Evolutionary conservation across 37 sponge, comb jelly and placozoan species (phyloP).

Genomic region (Aphrocallistes beatrix): DNA sequence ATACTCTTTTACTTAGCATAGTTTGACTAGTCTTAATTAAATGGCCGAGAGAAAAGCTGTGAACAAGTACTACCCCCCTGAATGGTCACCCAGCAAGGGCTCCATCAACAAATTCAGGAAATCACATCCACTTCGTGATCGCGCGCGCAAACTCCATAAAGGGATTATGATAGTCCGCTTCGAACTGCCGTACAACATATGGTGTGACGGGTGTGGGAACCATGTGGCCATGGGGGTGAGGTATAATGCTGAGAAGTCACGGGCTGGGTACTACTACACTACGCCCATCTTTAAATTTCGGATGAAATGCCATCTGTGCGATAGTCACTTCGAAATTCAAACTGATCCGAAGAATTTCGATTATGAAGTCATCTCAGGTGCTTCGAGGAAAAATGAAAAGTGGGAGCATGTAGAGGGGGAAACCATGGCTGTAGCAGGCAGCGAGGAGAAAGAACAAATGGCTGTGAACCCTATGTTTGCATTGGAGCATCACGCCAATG

Average conservation of each 20-base stretch:
- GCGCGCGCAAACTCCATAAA: conserved; percentile 85
- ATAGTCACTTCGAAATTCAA: conserved; percentile 90
- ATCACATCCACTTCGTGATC: conserved; percentile 83
- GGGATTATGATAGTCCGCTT: conserved; percentile 88
- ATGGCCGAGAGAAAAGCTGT: conserved; percentile 88
- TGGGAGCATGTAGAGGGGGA: conserved; percentile 70
- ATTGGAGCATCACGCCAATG: conserved; percentile 76
- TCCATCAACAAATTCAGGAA: conserved; percentile 84
- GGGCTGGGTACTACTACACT: conserved; percentile 83
- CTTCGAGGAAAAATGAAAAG: conserved; percentile 65
- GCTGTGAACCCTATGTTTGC: conserved; percentile 85
- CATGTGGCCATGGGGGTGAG: conserved; percentile 94
- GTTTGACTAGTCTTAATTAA: too few relatives aligned
- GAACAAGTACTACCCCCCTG: conserved; percentile 98
- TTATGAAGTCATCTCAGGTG: conserved; percentile 71
- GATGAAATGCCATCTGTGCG: conserved; percentile 99
- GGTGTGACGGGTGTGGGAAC: conserved; percentile 95
- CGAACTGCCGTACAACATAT: conserved; percentile 97
- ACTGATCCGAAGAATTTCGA: conserved; percentile 95
- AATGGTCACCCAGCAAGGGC: conserved; percentile 84
- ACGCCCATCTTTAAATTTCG: conserved; percentile 94
- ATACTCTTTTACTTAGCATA: too few relatives aligned
- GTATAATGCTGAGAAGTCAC: conserved; percentile 91
- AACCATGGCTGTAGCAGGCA: conserved; percentile 42
- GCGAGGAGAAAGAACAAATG: conserved; percentile 30